Percentiles rank a stretch among this genome's conserved stretches.
Evolutionary conservation across 2,113 vertebrate species (phyloP).

Genomic region (Prunella fulvescens): DNA sequence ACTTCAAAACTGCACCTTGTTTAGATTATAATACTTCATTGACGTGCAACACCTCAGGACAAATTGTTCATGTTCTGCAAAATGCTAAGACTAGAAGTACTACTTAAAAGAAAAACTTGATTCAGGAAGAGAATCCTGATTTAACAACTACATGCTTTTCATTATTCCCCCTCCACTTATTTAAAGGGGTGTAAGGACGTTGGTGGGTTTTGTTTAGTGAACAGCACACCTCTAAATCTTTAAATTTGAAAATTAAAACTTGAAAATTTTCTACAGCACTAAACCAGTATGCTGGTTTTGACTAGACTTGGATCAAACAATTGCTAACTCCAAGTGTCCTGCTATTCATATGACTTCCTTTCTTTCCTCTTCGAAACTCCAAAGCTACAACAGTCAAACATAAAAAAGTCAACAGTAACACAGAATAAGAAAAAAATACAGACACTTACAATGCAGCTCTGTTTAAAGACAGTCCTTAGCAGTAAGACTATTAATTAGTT

Average conservation of each 20-base stretch:
- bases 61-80: background rate
- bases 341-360: background rate
- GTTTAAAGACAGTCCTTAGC: background rate
- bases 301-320: background rate
- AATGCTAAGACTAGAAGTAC: background rate
- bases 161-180: background rate
- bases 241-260: background rate
- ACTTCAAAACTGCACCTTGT: background rate
- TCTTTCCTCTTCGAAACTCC: background rate
- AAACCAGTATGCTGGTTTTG: background rate
- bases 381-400: background rate
- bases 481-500: background rate
- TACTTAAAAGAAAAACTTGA: background rate
- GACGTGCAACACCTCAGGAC: background rate
- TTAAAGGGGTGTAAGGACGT: background rate
- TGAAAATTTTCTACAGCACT: background rate
- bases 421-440: background rate
- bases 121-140: background rate
- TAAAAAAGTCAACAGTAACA: background rate
- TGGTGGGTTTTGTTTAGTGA: background rate
- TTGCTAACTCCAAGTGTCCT: background rate
- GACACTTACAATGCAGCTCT: background rate
- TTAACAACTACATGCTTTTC: background rate
- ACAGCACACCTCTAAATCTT: background rate
- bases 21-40: background rate